A percentile compares a stretch with the other conserved stretches of the same genome.
phyloP scores from a whole-genome alignment of 2,888 invertebrate species.

The Microplitis manilae region DNA sequence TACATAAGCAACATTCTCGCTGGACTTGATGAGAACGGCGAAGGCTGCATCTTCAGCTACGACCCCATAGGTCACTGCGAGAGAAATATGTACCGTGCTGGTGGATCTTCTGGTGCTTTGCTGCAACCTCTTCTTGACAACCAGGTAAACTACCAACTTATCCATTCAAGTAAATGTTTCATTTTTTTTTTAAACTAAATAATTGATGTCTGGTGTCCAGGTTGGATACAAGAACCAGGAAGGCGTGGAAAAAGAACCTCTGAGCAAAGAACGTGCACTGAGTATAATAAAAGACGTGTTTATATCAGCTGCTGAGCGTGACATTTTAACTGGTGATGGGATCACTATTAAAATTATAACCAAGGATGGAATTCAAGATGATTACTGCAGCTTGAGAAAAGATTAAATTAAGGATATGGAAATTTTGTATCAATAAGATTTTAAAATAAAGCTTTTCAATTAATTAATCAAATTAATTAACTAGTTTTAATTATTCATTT shows the following conservation, averaged over 20 bases:
- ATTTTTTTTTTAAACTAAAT: constrained; percentile 10
- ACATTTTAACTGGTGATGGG: constrained; percentile 97
- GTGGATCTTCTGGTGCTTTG: constrained; percentile 91
- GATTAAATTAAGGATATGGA: constrained; percentile 77
- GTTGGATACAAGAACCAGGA: constrained; percentile 91
- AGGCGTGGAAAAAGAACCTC: constrained; percentile 74
- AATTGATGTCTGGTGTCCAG: constrained; percentile 65
- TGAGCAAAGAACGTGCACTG: constrained; percentile 87
- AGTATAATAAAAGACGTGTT: constrained; percentile 94
- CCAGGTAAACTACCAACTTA: constrained; percentile 75
- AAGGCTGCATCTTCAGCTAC: constrained; percentile 95
- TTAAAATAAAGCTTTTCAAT: constrained; percentile 4
- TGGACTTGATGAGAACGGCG: constrained; percentile 93
- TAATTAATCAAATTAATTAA: neutral
- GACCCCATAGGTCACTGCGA: constrained; percentile 98
- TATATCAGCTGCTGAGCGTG: constrained; percentile 97
- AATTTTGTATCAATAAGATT: constrained; percentile 13
- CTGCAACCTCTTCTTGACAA: constrained; percentile 97
- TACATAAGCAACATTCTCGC: constrained; percentile 96
- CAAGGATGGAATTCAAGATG: constrained; percentile 86
- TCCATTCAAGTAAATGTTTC: neutral
- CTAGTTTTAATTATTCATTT: neutral
- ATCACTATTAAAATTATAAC: constrained; percentile 90
- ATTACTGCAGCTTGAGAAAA: constrained; percentile 83
- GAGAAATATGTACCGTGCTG: constrained; percentile 86